A percentile compares a stretch with the other conserved stretches of the same genome.
Evolutionary conservation across 2,797 vertebrate species (phyloP).

Genomic region (Galagoides demidoff): DNA sequence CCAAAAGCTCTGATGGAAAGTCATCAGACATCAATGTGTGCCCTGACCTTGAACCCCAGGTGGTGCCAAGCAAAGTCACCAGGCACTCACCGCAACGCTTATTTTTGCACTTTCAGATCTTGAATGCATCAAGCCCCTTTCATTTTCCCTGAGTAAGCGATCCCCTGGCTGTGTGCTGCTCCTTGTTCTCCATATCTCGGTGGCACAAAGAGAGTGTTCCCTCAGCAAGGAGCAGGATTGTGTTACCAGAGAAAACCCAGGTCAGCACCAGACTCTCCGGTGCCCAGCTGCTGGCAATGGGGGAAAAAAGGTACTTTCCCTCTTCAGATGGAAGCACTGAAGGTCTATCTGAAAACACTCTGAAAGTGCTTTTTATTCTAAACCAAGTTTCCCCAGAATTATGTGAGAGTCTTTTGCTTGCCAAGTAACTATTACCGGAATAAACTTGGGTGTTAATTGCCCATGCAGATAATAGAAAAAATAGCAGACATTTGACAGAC

Average conservation of each 20-base stretch:
- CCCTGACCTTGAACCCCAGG: slow-evolving; percentile 28
- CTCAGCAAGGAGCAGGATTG: background rate
- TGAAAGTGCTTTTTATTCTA: background rate
- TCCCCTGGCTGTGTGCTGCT: background rate
- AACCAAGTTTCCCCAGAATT: background rate
- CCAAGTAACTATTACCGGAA: background rate
- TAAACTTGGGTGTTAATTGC: background rate
- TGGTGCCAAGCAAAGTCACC: slow-evolving; percentile 22
- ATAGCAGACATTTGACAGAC: slow-evolving; percentile 3
- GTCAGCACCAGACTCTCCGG: background rate
- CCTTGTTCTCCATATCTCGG: background rate
- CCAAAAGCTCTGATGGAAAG: background rate
- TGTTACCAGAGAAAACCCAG: background rate
- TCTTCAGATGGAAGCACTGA: background rate
- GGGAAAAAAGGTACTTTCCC: background rate
- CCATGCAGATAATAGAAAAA: background rate
- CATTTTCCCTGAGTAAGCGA: background rate
- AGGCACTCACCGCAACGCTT: background rate
- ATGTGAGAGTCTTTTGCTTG: background rate
- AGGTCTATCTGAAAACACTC: background rate
- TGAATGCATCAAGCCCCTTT: background rate
- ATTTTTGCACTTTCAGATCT: slow-evolving; percentile 29
- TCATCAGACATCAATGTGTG: background rate
- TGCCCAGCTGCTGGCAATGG: background rate
- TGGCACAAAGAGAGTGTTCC: background rate